A percentile compares a stretch with the other conserved stretches of the same genome.
These are phyloP conservation scores for Otolemur crassicaudatus DNA, from an alignment of 2,797 vertebrate genomes.

Conservation along the genomic window DNA sequence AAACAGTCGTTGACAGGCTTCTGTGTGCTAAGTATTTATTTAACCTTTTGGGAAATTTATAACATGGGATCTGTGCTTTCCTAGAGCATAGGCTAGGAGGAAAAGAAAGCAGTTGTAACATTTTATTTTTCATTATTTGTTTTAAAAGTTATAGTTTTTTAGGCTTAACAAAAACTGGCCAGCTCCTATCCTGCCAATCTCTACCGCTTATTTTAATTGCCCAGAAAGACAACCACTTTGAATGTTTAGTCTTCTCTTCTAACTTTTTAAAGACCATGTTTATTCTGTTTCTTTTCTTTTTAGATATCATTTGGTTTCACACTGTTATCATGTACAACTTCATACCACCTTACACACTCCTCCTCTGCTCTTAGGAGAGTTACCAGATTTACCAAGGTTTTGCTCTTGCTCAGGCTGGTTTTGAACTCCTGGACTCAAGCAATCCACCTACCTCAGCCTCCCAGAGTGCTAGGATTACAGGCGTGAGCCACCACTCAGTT, in stretches of 20 bases:
- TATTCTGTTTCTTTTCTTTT: background rate
- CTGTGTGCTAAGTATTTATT: background rate
- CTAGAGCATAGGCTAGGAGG: background rate
- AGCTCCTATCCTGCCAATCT: background rate
- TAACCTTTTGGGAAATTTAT: background rate
- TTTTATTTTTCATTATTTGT: slow-evolving; percentile 24
- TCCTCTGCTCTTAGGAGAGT: background rate
- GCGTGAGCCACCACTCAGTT: background rate
- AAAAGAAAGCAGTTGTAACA: background rate
- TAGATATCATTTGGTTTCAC: background rate
- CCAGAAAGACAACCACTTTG: background rate
- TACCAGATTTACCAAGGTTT: background rate
- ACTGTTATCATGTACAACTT: background rate
- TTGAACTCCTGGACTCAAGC: too few relatives aligned
- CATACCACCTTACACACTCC: background rate
- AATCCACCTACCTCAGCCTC: too few relatives aligned
- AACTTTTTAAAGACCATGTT: background rate
- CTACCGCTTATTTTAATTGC: background rate
- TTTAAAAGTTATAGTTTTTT: background rate
- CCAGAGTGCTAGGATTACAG: too few relatives aligned
- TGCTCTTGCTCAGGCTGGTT: too few relatives aligned
- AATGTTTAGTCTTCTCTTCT: background rate
- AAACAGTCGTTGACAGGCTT: background rate
- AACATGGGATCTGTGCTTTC: background rate
- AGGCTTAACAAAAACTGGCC: background rate